Evolutionary conservation across 2,797 vertebrate species (phyloP), one percentile per base, ranked within the genome.

Genomic region (Enteromius afrohamiltoni): DNA sequence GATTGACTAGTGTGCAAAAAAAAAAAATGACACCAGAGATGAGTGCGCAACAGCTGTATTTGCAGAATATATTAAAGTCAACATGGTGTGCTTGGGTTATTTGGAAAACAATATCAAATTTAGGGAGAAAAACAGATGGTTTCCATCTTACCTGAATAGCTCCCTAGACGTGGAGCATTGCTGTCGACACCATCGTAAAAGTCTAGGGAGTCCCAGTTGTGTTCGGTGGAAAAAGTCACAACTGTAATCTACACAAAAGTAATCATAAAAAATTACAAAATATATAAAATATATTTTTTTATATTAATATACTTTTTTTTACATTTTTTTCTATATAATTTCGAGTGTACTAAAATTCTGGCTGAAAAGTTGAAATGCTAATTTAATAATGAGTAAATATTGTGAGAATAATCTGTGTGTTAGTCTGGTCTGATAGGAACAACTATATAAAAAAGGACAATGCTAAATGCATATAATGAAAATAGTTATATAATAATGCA

Each of bases 151-250:
- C 98, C 98, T 94, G 98, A 99, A 92, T 98, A 99, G 93, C 98
- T 99, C 90, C 98, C 98, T 71, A 99, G 98, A 91, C 98, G 95
- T 51, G 96, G 97, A 88, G 98, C 95, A 45, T 97, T 98, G 89
- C 95, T 96, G 91, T 99, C 97, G 69, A 95, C 93, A 29, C 98
- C 98, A 76, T 99, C 98, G 31, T 97, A 99, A 90, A 99, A 98
- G 90, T 99, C 98, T 91, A 99, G 91, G 3, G 98, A 99, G 91
- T 99, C 98, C 98, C 98, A 99, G 88, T 99, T 99, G 93, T 99
- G 98, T 87, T 99, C 98, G 1, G 98, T 99, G 84, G 97, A 96
- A 89, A 99, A 99, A 92, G 96, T 99, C 87, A 99, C 92, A 73
- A 99, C 97, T 89, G 98, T 97, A 40, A 99, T 96, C 98, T 99